Conservation (phyloP, 2,797 vertebrate genomes). For the Ctenopoma multispine region DNA sequence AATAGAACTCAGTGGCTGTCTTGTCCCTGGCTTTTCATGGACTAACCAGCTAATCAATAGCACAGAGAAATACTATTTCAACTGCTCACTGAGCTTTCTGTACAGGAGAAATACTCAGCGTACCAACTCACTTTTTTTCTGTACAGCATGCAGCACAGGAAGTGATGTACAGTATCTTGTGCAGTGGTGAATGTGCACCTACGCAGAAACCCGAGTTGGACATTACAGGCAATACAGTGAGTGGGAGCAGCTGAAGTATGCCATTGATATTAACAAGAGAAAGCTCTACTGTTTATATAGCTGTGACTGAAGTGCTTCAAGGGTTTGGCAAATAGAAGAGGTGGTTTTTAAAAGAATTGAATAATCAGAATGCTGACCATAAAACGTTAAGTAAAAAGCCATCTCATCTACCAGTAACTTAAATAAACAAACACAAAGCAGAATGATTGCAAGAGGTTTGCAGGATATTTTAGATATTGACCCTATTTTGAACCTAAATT, state of each 20-base stretch:
- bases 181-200: constrained; percentile 30
- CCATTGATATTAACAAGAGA: constrained; percentile 42
- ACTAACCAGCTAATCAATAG: constrained; percentile 83
- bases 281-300: constrained; percentile 20
- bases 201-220: constrained; percentile 30
- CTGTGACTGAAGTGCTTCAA: constrained; percentile 2
- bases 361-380: constrained; percentile 6
- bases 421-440: constrained; percentile 29
- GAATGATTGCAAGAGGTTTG: constrained; percentile 9
- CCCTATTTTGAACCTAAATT: constrained; percentile 50
- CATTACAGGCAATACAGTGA: constrained; percentile 22
- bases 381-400: constrained; percentile 14
- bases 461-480: constrained; percentile 53
- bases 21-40: constrained; percentile 72
- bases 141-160: constrained; percentile 37
- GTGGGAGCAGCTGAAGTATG: constrained; percentile 49
- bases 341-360: constrained; percentile 14
- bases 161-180: constrained; percentile 46
- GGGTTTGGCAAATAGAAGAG: constrained; percentile 7
- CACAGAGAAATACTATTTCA: constrained; percentile 76
- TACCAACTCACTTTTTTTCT: constrained; percentile 41
- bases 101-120: constrained; percentile 55
- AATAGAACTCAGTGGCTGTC: constrained; percentile 66
- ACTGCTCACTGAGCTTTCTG: constrained; percentile 59
- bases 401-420: constrained; percentile 7